Conservation (phyloP, 2,888 invertebrate genomes). For the Dromius quadrimaculatus region DNA sequence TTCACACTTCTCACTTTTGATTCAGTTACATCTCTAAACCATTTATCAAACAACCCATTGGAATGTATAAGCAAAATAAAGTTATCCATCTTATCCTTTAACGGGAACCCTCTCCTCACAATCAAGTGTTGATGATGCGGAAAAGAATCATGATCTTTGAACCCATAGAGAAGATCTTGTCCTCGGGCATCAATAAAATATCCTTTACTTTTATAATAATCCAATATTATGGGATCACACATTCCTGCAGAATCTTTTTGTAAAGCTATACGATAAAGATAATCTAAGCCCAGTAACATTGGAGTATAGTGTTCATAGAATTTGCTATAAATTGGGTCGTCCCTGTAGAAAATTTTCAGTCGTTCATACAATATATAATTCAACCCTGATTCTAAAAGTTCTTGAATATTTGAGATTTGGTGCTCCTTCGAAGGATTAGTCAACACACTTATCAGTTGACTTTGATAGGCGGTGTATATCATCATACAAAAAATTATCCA, state of each 20-base stretch:
- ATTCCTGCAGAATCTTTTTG: not conserved
- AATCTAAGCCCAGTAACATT: not conserved
- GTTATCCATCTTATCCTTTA: not conserved
- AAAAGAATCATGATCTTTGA: not conserved
- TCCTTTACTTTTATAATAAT: too few species aligned
- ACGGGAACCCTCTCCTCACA: not conserved
- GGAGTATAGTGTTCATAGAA: too few species aligned
- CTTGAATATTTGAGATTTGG: constrained; percentile 56
- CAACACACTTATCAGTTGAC: constrained; percentile 70
- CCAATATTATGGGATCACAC: not conserved
- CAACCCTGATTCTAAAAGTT: constrained; percentile 1
- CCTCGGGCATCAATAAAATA: not conserved
- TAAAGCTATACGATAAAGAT: not conserved
- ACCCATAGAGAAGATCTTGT: not conserved
- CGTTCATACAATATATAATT: not conserved
- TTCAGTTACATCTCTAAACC: not conserved
- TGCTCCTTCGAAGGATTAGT: constrained; percentile 68
- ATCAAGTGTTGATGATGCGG: not conserved
- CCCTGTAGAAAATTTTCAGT: too few species aligned
- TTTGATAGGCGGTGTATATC: constrained; percentile 70
- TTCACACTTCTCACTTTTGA: not conserved
- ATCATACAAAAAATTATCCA: constrained; percentile 61
- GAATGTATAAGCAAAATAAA: not conserved
- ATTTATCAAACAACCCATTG: not conserved
- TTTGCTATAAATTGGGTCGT: too few species aligned